Percentiles rank a stretch among this genome's conserved stretches.
Conservation (phyloP, 2,797 vertebrate genomes). For the Molossus alvarezi region DNA sequence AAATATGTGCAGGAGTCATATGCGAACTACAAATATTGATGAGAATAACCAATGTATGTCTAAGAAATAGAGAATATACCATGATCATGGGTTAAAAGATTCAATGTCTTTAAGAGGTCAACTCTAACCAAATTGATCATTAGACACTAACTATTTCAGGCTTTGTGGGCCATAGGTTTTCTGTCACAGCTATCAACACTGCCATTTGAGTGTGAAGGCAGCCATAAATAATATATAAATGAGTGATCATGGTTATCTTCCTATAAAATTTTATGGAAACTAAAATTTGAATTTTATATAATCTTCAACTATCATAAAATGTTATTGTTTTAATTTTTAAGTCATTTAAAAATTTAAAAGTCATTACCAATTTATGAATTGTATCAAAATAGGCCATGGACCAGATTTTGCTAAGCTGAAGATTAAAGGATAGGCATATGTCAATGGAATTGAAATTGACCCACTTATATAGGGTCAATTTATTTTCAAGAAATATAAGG, state of each 20-base stretch:
- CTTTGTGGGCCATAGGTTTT: too few relatives aligned
- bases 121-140: too few relatives aligned
- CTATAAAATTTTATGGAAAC: background rate
- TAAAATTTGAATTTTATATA: background rate
- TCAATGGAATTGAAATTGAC: background rate
- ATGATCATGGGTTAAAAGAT: background rate
- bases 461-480: too few relatives aligned
- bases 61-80: background rate
- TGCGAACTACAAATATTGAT: background rate
- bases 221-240: background rate
- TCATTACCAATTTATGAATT: background rate
- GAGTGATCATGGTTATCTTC: background rate
- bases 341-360: background rate
- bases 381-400: background rate
- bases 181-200: too few relatives aligned
- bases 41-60: background rate
- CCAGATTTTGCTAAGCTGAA: background rate
- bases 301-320: background rate
- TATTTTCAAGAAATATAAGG: too few relatives aligned
- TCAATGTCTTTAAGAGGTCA: too few relatives aligned
- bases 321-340: background rate
- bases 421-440: background rate
- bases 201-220: background rate
- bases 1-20: background rate
- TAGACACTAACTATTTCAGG: too few relatives aligned